Percentiles rank a stretch among this genome's conserved stretches.
Evolutionary conservation across 2,888 invertebrate species (phyloP).

Genomic region (Drosophila incognita): DNA sequence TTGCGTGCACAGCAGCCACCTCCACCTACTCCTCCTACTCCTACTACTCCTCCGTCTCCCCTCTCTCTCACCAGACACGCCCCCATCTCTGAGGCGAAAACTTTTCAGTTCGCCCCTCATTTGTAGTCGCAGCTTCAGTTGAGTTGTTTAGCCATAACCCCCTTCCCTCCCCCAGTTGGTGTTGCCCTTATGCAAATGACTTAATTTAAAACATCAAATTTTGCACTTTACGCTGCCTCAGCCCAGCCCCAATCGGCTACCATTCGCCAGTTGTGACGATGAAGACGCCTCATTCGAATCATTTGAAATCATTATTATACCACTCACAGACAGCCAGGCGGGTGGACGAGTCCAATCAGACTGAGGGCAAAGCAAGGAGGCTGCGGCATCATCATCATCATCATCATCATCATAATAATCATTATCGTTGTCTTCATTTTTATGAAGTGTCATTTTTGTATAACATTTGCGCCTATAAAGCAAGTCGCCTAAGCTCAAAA

Average conservation of each 20-base stretch:
- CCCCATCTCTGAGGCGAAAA: not conserved
- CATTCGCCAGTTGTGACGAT: constrained; percentile 32
- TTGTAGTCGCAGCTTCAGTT: constrained; percentile 39
- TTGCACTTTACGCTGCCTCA: constrained; percentile 52
- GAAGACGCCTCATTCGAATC: constrained; percentile 48
- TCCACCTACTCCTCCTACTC: not conserved
- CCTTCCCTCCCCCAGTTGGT: not conserved
- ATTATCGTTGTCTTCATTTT: constrained; percentile 74
- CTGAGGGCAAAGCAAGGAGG: not conserved
- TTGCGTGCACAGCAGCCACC: constrained; percentile 25
- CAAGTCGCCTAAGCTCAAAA: constrained; percentile 59
- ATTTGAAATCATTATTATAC: constrained; percentile 74
- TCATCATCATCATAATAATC: constrained; percentile 54
- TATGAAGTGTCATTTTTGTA: constrained; percentile 78
- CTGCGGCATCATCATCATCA: constrained; percentile 13
- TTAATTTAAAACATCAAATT: constrained; percentile 78
- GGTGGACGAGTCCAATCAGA: constrained; percentile 11
- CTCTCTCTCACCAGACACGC: not conserved
- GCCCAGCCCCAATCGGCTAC: constrained; percentile 5
- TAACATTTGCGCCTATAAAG: constrained; percentile 72
- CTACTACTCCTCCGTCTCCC: not conserved
- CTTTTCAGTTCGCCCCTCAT: constrained; percentile 32
- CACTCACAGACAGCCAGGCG: constrained; percentile 43
- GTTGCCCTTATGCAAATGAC: constrained; percentile 68
- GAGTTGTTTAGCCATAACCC: constrained; percentile 7